These are phyloP conservation scores for Rhogogaster chlorosoma DNA, from an alignment of 2,888 invertebrate species.

Conservation along the genomic window DNA sequence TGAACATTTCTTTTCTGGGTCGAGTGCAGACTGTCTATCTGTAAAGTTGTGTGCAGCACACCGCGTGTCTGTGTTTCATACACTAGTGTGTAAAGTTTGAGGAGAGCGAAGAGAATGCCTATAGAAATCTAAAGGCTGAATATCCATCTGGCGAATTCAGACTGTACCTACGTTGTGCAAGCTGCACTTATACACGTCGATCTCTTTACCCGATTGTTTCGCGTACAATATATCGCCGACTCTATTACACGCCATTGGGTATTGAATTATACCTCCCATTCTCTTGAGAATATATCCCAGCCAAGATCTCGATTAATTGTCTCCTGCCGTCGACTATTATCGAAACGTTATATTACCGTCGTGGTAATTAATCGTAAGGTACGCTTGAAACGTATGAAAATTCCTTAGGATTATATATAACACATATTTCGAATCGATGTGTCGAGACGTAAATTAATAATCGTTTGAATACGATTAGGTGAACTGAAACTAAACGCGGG, in stretches of 20 bases:
- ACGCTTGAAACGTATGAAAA: no score
- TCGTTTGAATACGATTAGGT: no score
- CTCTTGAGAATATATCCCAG: not conserved
- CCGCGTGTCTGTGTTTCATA: no score
- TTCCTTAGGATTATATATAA: no score
- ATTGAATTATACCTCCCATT: not conserved
- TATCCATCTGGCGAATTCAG: not conserved
- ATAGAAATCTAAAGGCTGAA: not conserved
- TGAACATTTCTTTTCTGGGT: slow-evolving; percentile 21
- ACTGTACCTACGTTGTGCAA: no score
- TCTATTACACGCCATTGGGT: not conserved
- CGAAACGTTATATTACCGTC: not conserved
- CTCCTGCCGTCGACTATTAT: not conserved
- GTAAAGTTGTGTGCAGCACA: not conserved
- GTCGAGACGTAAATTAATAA: no score
- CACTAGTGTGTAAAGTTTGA: no score
- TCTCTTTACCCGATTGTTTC: not conserved
- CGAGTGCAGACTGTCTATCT: not conserved
- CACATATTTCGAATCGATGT: no score
- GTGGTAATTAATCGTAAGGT: not conserved
- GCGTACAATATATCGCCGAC: not conserved
- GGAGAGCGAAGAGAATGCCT: not conserved
- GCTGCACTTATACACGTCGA: not conserved
- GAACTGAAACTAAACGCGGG: no score
- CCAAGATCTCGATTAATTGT: not conserved